These are phyloP conservation scores for Cygnus olor DNA, from an alignment of 2,797 vertebrate genomes.

Conservation along the genomic window DNA sequence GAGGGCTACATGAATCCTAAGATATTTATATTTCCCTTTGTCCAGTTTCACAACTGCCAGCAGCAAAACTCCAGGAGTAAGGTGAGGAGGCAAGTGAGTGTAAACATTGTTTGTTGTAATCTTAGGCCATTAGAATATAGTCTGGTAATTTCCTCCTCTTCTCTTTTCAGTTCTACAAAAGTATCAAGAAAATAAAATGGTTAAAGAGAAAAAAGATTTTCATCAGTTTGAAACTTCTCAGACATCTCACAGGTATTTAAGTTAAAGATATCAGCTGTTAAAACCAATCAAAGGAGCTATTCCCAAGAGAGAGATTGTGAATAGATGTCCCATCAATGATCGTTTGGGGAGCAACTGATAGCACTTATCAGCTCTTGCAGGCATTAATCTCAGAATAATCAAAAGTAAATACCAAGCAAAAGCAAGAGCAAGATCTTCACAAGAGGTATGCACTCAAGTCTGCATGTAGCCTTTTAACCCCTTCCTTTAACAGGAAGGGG, in stretches of 20 bases:
- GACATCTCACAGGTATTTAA: constrained; percentile 60
- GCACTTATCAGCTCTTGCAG: constrained; percentile 56
- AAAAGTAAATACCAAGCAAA: constrained; percentile 69
- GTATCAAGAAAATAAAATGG: neutral
- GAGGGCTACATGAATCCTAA: neutral
- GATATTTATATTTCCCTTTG: neutral
- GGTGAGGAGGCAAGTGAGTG: neutral
- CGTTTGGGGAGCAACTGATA: constrained; percentile 59
- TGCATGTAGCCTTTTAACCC: neutral
- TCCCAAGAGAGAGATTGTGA: constrained; percentile 38
- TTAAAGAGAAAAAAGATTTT: constrained; percentile 17
- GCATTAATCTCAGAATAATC: constrained; percentile 65
- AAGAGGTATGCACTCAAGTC: neutral
- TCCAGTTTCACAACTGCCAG: neutral
- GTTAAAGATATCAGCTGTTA: constrained; percentile 45
- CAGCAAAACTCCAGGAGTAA: constrained; percentile 12
- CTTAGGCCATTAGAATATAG: constrained; percentile 67
- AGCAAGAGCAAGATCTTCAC: constrained; percentile 25
- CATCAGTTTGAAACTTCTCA: constrained; percentile 15
- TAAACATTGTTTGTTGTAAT: neutral
- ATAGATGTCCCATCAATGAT: constrained; percentile 39
- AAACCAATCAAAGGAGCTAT: constrained; percentile 52
- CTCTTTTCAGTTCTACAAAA: constrained; percentile 76
- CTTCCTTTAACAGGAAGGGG: neutral
- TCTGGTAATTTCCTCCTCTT: constrained; percentile 70